Evolutionary conservation across 2,113 vertebrate species (phyloP).

Genomic region (Chlorodrepanis virens): DNA sequence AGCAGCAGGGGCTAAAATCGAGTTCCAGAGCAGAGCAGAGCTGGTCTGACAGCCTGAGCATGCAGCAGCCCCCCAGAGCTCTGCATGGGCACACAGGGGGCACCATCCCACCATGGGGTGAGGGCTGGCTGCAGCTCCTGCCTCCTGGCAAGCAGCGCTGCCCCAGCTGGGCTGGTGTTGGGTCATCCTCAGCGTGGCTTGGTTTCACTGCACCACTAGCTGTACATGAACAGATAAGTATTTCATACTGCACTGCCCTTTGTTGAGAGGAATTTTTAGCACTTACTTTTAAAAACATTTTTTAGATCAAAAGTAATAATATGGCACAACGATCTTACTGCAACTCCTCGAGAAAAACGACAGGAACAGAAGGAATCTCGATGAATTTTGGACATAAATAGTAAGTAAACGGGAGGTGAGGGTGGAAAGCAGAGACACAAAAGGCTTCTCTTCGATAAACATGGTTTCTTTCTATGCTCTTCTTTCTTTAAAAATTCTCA

Average conservation of each 20-base stretch:
- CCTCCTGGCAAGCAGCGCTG: accelerated
- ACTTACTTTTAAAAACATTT: not conserved
- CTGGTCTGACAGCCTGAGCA: not conserved
- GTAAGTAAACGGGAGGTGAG: not conserved
- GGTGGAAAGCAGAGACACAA: slow-evolving; percentile 13
- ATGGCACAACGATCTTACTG: not conserved
- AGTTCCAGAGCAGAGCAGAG: not conserved
- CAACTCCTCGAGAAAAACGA: not conserved
- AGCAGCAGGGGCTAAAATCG: accelerated
- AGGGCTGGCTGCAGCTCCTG: not conserved
- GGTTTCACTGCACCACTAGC: not conserved
- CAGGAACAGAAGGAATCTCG: not conserved
- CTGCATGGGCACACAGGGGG: accelerated
- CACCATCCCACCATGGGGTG: accelerated
- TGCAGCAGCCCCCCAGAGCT: not conserved
- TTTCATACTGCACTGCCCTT: not conserved
- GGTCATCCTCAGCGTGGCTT: accelerated
- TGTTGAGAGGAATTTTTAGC: not conserved
- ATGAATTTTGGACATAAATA: not conserved
- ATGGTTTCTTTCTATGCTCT: not conserved
- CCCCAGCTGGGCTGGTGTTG: accelerated
- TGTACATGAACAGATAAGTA: not conserved
- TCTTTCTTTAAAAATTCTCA: not conserved
- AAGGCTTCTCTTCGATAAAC: slow-evolving; percentile 3
- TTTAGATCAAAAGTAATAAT: not conserved